A percentile compares a stretch with the other conserved stretches of the same genome.
phyloP scores from a whole-genome alignment of 23 tunicate genomes.

The Clavelina lepadiformis region DNA sequence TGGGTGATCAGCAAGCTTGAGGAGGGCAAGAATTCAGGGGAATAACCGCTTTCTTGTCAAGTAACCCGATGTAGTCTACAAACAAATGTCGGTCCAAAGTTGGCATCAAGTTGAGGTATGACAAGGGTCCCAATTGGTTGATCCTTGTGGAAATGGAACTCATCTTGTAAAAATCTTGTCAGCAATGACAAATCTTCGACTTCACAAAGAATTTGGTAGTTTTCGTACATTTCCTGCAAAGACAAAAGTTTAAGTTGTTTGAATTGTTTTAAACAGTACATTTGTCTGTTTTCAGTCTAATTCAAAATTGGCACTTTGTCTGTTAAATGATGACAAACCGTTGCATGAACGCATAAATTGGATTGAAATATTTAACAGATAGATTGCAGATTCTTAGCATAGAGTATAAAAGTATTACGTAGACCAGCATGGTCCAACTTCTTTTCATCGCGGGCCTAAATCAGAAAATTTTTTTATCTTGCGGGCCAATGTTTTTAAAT shows the following conservation, averaged over 20 bases:
- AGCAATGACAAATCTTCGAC: conserved; percentile 37
- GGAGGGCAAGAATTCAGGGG: no score
- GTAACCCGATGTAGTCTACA: conserved; percentile 39
- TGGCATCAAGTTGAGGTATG: conserved; percentile 43
- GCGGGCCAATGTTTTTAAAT: no score
- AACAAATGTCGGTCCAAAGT: conserved; percentile 68
- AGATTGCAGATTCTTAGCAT: no score
- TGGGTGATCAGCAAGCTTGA: conserved; percentile 15
- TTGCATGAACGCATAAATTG: no score
- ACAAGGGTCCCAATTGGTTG: conserved; percentile 32
- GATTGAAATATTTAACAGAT: no score
- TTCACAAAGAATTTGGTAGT: conserved; percentile 45
- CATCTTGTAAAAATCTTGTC: conserved; percentile 40
- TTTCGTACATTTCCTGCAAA: conserved; percentile 22
- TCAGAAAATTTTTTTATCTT: no score
- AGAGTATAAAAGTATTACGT: no score
- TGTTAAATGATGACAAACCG: no score
- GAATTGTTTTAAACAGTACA: background rate
- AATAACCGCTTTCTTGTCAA: background rate
- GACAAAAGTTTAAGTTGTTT: background rate
- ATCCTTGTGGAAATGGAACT: conserved; percentile 40
- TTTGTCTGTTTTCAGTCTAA: no score
- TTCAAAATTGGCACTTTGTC: no score
- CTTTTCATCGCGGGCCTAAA: no score
- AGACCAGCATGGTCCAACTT: no score